These are phyloP conservation scores for Agonopterix arenella DNA, from an alignment of 2,888 invertebrate species.

Conservation along the genomic window DNA sequence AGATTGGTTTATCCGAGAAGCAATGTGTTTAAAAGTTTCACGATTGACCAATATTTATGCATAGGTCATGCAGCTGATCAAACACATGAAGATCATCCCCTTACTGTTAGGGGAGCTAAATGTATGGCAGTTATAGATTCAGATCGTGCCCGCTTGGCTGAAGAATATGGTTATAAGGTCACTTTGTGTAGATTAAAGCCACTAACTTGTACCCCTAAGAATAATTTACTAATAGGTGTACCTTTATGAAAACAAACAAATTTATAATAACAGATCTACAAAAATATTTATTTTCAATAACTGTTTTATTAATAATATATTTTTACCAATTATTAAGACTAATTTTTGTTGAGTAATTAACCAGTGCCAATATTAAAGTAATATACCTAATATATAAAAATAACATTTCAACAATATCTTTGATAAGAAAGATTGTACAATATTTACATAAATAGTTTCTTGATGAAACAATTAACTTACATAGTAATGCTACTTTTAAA, in stretches of 20 bases:
- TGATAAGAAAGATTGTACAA: no score
- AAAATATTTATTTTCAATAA: constrained; percentile 24
- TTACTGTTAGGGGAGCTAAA: constrained; percentile 84
- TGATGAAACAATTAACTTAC: neutral
- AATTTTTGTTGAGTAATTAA: no score
- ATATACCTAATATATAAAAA: neutral
- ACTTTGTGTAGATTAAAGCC: constrained; percentile 87
- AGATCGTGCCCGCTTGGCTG: constrained; percentile 86
- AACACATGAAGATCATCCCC: constrained; percentile 85
- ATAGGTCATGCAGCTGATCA: constrained; percentile 96
- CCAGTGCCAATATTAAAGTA: no score
- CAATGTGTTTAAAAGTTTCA: constrained; percentile 63
- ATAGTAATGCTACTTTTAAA: constrained; percentile 7
- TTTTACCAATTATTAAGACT: no score
- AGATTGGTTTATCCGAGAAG: constrained; percentile 90
- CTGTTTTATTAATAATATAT: constrained; percentile 18
- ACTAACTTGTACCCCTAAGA: constrained; percentile 92
- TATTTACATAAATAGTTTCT: neutral
- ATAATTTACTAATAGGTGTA: constrained; percentile 87
- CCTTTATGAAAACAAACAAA: constrained; percentile 30
- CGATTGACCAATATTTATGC: constrained; percentile 82
- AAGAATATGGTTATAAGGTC: constrained; percentile 85
- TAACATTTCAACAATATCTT: neutral
- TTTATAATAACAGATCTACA: constrained; percentile 13
- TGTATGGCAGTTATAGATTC: constrained; percentile 95